Conservation (phyloP, 2,888 invertebrate species). For the Hyposoter dolosus region DNA sequence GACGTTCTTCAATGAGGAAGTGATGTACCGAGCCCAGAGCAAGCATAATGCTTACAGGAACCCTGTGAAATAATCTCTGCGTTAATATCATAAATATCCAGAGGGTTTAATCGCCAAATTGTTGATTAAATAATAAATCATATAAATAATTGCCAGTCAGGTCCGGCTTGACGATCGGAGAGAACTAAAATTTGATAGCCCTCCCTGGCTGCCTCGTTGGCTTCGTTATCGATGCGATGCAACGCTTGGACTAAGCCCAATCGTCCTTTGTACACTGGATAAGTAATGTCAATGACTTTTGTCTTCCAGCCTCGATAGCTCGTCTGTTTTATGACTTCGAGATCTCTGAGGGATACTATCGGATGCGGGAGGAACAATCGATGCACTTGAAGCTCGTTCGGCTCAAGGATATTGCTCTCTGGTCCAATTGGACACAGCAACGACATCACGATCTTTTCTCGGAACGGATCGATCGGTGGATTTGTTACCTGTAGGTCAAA, state of each 20-base stretch:
- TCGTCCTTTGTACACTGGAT: conserved; percentile 91
- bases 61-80: conserved; percentile 80
- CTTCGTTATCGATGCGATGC: conserved; percentile 92
- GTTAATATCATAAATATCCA: conserved; percentile 1
- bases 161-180: conserved; percentile 91
- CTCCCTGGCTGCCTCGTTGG: conserved; percentile 91
- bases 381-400: conserved; percentile 94
- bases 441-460: conserved; percentile 99
- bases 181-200: conserved; percentile 95
- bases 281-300: conserved; percentile 95
- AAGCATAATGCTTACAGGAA: conserved; percentile 93
- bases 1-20: conserved; percentile 96
- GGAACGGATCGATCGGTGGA: conserved; percentile 99
- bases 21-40: conserved; percentile 98
- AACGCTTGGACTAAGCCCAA: conserved; percentile 92
- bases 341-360: conserved; percentile 95
- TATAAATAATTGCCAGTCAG: conserved; percentile 81
- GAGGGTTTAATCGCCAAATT: background rate
- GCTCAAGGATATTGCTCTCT: conserved; percentile 96
- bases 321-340: conserved; percentile 94
- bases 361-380: conserved; percentile 97
- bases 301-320: conserved; percentile 95
- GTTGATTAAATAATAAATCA: background rate
- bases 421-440: conserved; percentile 98
- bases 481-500: conserved; percentile 91